Conservation (phyloP, 2,113 vertebrate genomes). For the Phocoena sinus region DNA sequence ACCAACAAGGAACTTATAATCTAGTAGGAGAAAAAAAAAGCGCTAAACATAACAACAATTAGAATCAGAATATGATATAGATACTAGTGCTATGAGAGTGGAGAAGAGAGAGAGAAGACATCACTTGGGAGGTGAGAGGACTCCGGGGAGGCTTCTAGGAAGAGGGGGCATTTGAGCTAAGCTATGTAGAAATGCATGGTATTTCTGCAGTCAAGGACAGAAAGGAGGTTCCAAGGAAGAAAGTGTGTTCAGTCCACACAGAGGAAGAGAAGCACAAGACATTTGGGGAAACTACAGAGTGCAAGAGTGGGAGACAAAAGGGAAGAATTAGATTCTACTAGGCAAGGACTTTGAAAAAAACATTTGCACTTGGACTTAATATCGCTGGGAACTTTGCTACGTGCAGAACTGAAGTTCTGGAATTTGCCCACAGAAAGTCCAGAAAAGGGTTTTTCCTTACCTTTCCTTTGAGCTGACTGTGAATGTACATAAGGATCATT, state of each 20-base stretch:
- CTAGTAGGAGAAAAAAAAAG: neutral
- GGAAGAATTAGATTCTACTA: neutral
- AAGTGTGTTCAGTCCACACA: neutral
- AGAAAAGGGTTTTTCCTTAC: constrained; percentile 79
- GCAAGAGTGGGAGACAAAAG: neutral
- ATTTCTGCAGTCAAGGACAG: neutral
- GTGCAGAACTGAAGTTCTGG: neutral
- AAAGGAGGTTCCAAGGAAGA: neutral
- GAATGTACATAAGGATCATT: constrained; percentile 96
- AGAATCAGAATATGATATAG: neutral
- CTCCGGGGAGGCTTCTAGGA: neutral
- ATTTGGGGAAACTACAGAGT: neutral
- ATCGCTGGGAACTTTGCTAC: neutral
- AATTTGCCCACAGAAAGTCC: neutral
- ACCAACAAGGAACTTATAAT: neutral
- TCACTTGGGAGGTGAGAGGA: neutral
- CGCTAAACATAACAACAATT: neutral
- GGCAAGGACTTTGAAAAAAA: neutral
- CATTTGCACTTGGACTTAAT: neutral
- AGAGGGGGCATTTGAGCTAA: neutral
- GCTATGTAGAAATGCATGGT: neutral
- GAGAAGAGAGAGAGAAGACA: neutral
- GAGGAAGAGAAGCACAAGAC: neutral
- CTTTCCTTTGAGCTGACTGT: constrained; percentile 97
- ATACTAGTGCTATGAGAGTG: neutral